Conservation (phyloP, 2,113 vertebrate genomes). For the Vimba vimba region DNA sequence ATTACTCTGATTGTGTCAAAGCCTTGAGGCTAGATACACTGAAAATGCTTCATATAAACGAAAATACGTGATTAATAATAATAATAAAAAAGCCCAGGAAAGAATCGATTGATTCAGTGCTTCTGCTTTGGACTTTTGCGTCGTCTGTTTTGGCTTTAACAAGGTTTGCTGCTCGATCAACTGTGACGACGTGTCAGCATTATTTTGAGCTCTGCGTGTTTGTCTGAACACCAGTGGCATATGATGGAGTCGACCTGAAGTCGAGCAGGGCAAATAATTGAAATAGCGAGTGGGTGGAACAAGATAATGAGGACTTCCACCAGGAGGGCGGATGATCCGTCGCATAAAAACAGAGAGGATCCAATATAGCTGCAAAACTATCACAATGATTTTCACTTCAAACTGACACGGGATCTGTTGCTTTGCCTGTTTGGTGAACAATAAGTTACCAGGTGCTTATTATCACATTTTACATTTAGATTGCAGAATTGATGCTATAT, state of each 20-base stretch:
- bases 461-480: not conserved
- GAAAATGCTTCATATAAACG: not conserved
- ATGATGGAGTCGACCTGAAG: not conserved
- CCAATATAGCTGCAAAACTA: constrained; percentile 8
- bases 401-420: not conserved
- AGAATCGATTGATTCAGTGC: not conserved
- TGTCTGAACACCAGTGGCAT: not conserved
- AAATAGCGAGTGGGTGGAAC: not conserved
- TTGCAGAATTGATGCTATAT: not conserved
- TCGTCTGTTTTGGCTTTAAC: not conserved
- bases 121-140: not conserved
- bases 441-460: not conserved
- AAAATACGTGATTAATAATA: not conserved
- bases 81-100: not conserved
- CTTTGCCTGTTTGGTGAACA: not conserved
- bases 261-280: constrained; percentile 18
- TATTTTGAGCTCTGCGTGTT: constrained; percentile 14
- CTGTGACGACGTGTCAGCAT: not conserved
- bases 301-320: constrained; percentile 28
- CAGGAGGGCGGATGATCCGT: not conserved
- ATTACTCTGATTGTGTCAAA: not conserved
- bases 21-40: not conserved
- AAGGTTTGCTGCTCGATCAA: not conserved
- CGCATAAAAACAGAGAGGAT: constrained; percentile 15
- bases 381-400: constrained; percentile 12